Conservation (phyloP, 2,888 invertebrate genomes). For the Seira sanloemensis region DNA sequence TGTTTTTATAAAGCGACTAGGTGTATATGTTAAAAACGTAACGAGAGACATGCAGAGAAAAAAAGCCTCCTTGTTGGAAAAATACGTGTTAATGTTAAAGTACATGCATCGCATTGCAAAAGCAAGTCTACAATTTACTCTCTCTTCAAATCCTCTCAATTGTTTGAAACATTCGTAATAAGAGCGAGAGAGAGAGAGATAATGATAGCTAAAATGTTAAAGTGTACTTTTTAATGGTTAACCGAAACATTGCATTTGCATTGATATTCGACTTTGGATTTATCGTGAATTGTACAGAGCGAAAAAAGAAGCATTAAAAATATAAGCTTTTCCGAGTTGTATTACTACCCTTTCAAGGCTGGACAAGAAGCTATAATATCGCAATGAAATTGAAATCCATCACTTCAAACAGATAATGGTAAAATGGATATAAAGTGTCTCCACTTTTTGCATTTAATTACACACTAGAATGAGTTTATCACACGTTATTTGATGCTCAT, state of each 20-base stretch:
- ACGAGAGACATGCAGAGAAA: constrained; percentile 4
- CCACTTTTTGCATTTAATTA: not conserved
- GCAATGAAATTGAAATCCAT: constrained; percentile 45
- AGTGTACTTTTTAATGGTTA: not conserved
- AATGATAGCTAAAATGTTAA: not conserved
- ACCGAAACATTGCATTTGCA: too few relatives aligned
- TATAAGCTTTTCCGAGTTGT: not conserved
- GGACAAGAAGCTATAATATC: constrained; percentile 26
- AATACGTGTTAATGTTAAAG: not conserved
- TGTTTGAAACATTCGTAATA: not conserved
- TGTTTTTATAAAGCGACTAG: not conserved
- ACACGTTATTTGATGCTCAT: too few relatives aligned
- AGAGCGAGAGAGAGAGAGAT: not conserved
- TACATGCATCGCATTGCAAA: not conserved
- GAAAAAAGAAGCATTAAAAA: not conserved
- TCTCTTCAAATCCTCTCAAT: not conserved
- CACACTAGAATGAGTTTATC: too few relatives aligned
- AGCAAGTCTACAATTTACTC: not conserved
- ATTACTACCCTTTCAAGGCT: constrained; percentile 45
- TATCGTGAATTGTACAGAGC: not conserved
- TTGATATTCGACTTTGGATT: too few relatives aligned
- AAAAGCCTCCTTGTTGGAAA: constrained; percentile 29
- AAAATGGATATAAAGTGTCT: constrained; percentile 18
- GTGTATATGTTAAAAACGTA: not conserved
- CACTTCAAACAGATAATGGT: constrained; percentile 48